Evolutionary conservation across 2,888 invertebrate genomes (phyloP), one percentile per base, ranked within the genome.

Genomic region (Erebia aethiops): DNA sequence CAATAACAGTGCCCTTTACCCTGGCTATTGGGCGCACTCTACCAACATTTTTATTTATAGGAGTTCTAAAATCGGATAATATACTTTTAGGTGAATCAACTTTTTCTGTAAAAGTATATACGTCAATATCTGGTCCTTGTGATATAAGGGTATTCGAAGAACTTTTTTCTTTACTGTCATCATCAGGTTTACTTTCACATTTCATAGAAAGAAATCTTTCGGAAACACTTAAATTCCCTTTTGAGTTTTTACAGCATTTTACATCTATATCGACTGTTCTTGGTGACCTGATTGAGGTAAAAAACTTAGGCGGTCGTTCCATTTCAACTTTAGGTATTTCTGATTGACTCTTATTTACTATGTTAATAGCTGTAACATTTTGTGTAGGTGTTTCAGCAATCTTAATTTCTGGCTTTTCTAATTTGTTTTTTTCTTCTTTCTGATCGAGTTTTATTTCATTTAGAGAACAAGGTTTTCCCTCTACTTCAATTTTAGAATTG

Each of bases 71-170:
- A 78, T 92, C 93, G 7, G 92, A 88, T 26, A 93, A 79, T 76
- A 91, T 90, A 67, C 90, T 92, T 82, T 93, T 93, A 46, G 93
- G 93, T 14, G 93, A 93, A 80, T 93, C 93, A 0, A 91, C 92
- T 76, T 93, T 93, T 79, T 93, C 93, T 4, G 93, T 89, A 77
- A 93, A 93, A 10, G 93, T 92, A 76, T 93, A 93, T 18, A 93
- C 93, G 74, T 93, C 93, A 70, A 92, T 88, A 54, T 93, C 93
- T 14, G 93, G 84, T 11, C 89, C 93, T 80, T 91, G 92, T 64
- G 90, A 86, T 51, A 91, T 83, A 63, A 91, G 81, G 70, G 87
- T 83, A 76, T 88, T 91, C 9, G 83, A 78, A 60, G 80, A 58
- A 80, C 72, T 81, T 82, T 88, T 92, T n/a, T 88, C 87, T 77